These are phyloP conservation scores for Heliconius ismenius DNA, from an alignment of 2,888 invertebrate species.

Conservation along the genomic window DNA sequence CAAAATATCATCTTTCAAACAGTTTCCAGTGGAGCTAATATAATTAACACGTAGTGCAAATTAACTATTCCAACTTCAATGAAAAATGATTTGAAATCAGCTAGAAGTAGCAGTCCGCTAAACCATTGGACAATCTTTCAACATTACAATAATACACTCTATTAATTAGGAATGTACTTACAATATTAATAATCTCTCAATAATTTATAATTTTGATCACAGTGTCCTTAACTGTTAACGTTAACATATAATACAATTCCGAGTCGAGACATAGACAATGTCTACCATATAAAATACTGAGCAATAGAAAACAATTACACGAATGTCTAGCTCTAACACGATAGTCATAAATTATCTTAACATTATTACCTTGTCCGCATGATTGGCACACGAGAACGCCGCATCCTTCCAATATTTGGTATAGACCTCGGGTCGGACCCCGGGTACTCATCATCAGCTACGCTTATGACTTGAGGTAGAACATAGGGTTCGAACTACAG, in stretches of 20 bases:
- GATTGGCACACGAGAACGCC: constrained; percentile 75
- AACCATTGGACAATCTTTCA: constrained; percentile 69
- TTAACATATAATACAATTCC: constrained; percentile 80
- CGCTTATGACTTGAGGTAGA: constrained; percentile 79
- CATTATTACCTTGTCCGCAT: constrained; percentile 76
- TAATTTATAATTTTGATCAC: constrained; percentile 83
- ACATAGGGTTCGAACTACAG: constrained; percentile 74
- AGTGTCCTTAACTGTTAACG: constrained; percentile 80
- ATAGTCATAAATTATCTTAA: constrained; percentile 74
- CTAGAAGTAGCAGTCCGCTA: constrained; percentile 45
- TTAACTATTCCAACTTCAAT: constrained; percentile 60
- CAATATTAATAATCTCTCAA: constrained; percentile 80
- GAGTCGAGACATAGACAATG: constrained; percentile 66
- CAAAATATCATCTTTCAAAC: constrained; percentile 77
- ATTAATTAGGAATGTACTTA: constrained; percentile 80
- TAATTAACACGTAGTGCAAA: constrained; percentile 65
- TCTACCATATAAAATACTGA: constrained; percentile 78
- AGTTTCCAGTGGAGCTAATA: constrained; percentile 64
- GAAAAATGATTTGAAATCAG: constrained; percentile 64
- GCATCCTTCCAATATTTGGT: constrained; percentile 77
- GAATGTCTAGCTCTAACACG: constrained; percentile 71
- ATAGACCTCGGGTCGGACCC: constrained; percentile 47
- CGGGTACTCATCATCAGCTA: constrained; percentile 61
- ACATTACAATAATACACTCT: constrained; percentile 77
- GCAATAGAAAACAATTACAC: constrained; percentile 79